Evolutionary conservation across 2,888 invertebrate species (phyloP), one percentile per base, ranked within the genome.

Genomic region (Brassicogethes aeneus): DNA sequence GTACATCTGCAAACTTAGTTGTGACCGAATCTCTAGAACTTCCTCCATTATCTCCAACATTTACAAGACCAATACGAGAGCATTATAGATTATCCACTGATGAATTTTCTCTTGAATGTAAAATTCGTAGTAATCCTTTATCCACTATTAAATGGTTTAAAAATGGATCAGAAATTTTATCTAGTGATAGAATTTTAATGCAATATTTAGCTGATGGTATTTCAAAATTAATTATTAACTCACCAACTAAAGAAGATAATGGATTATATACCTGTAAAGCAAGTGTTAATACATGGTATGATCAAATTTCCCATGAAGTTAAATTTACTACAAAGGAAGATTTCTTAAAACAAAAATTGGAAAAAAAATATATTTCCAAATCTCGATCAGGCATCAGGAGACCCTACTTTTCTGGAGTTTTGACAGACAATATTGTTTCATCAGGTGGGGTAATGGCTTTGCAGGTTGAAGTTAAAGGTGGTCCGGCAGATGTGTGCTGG

Each of bases 401-500:
- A 46, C 86, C 87, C 1, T 78, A 80, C 55, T 82, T 87, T 54
- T 72, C 79, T 1, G 77, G 74, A 43, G 76, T 81, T 1, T 64
- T 87, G 15, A 77, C 77, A 1, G 85, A 87, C 58, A 79, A 82
- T 56, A 76, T 77, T 40, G 85, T 88, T 1, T 77, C 82, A 2
- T 71, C 73, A 42, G 88, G 88, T 1, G 88, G 88, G 29, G 85
- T 86, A 0, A 80, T 87, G 45, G 88, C 87, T 2, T 74, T 90
- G 14, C 86, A 88, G 62, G 85, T 88, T 1, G 83, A 87, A 64
- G 79, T 86, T 23, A 79, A 78, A 61, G 84, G 83, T 56, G 70
- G 70, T 14, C 79, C 80, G 10, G 80, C 83, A 5, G 82, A 82
- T 51, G 82, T 89, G 0, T 79, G 80, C 50, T 89, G 90, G 90